Evolutionary conservation across 2,888 invertebrate genomes (phyloP).

Genomic region (Phrixothrix hirtus): DNA sequence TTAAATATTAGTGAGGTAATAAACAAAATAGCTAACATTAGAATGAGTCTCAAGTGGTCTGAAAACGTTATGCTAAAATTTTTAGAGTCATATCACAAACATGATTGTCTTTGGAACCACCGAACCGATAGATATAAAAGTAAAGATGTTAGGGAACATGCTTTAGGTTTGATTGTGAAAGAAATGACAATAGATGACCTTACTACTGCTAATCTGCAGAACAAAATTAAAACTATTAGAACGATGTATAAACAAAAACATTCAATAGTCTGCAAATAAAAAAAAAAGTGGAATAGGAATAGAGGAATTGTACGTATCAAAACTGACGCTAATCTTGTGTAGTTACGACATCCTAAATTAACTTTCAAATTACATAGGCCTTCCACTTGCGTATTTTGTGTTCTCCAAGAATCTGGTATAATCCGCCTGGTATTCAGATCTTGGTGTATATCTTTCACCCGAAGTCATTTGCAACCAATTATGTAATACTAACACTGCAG

Average conservation of each 20-base stretch:
- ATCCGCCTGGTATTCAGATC: constrained; percentile 11
- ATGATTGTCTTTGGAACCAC: constrained; percentile 50
- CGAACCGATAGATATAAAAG: constrained; percentile 47
- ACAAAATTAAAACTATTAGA: constrained; percentile 53
- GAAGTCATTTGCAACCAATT: constrained; percentile 31
- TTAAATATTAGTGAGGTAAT: neutral
- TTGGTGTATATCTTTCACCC: constrained; percentile 24
- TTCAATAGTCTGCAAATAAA: constrained; percentile 1
- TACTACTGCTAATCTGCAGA: constrained; percentile 47
- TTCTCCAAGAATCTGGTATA: constrained; percentile 33
- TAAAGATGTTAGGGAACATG: constrained; percentile 44
- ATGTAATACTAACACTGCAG: constrained; percentile 15
- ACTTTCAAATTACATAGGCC: constrained; percentile 25
- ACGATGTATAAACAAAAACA: constrained; percentile 46
- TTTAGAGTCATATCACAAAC: constrained; percentile 46
- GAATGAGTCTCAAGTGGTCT: constrained; percentile 36
- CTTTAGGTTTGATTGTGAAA: constrained; percentile 45
- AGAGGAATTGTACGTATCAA: constrained; percentile 30
- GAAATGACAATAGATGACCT: constrained; percentile 46
- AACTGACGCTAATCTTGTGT: constrained; percentile 26
- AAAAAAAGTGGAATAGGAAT: constrained; percentile 26
- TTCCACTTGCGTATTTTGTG: constrained; percentile 21
- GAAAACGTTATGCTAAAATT: constrained; percentile 47
- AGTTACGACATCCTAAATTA: constrained; percentile 19
- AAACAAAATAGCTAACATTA: neutral